Conservation (phyloP, 2,797 vertebrate genomes). For the Ciconia nigra region DNA sequence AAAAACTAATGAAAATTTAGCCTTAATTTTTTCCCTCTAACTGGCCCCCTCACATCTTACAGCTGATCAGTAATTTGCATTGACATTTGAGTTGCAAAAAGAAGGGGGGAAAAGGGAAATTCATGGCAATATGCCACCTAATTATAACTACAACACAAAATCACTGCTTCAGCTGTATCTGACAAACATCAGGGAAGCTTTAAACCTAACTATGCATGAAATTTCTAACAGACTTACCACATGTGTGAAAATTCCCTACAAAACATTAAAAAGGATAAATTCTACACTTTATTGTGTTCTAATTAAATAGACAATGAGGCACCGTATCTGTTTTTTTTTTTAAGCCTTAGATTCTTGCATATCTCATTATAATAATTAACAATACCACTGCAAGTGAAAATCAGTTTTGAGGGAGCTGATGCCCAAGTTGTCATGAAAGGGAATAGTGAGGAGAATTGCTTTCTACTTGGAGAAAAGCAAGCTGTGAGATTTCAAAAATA, state of each 20-base stretch:
- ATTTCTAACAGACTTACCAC: constrained; percentile 55
- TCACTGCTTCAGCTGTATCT: constrained; percentile 6
- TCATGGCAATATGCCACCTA: constrained; percentile 41
- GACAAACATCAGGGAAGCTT: constrained; percentile 54
- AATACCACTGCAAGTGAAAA: constrained; percentile 30
- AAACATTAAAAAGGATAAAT: constrained; percentile 40
- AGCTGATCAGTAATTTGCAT: constrained; percentile 46
- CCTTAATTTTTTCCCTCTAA: neutral
- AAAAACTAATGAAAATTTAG: constrained; percentile 11
- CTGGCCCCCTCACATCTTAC: neutral
- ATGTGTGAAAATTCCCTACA: constrained; percentile 55
- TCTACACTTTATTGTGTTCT: constrained; percentile 48
- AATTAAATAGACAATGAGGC: constrained; percentile 55
- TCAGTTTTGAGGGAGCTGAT: neutral
- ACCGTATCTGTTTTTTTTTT: neutral
- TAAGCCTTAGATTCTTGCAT: neutral
- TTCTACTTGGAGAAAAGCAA: constrained; percentile 57
- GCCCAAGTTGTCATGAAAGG: constrained; percentile 31
- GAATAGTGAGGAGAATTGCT: constrained; percentile 48
- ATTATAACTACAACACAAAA: constrained; percentile 55
- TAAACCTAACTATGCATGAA: constrained; percentile 52
- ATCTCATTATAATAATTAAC: constrained; percentile 47
- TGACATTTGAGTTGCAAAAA: constrained; percentile 23
- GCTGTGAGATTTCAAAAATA: constrained; percentile 57
- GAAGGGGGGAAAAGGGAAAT: neutral